These are phyloP conservation scores for Drosophila repletoides DNA, from an alignment of 1,140 invertebrate species.

Conservation along the genomic window DNA sequence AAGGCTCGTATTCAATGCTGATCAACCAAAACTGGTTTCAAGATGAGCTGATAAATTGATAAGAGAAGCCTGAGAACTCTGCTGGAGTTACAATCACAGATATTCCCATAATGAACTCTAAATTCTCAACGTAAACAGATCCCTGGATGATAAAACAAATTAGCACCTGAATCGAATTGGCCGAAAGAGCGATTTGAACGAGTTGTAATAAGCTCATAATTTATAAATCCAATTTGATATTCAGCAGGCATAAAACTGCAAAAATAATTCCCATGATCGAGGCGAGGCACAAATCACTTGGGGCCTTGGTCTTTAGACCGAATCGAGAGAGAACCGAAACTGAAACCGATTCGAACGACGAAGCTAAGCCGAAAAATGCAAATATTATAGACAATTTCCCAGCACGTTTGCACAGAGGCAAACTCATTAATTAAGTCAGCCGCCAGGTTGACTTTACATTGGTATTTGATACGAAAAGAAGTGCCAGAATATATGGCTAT, in stretches of 20 bases:
- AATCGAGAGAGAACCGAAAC: constrained; percentile 14
- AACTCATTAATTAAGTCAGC: constrained; percentile 64
- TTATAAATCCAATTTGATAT: constrained; percentile 73
- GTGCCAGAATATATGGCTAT: background rate
- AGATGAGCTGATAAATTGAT: background rate
- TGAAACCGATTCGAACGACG: too few species aligned
- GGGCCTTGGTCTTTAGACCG: background rate
- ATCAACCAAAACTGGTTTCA: constrained; percentile 32
- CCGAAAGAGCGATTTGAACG: constrained; percentile 31
- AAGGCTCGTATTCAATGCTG: background rate
- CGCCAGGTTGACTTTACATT: constrained; percentile 8
- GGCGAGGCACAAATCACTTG: constrained; percentile 52
- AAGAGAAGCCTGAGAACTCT: constrained; percentile 49
- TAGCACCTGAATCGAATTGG: constrained; percentile 43
- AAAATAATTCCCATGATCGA: constrained; percentile 73
- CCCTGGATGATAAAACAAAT: constrained; percentile 57
- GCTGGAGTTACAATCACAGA: constrained; percentile 19
- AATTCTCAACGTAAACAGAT: constrained; percentile 33
- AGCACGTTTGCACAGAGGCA: constrained; percentile 62
- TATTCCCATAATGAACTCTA: too few species aligned
- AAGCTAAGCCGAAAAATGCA: constrained; percentile 59
- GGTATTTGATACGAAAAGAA: constrained; percentile 43
- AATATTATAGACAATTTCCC: constrained; percentile 65
- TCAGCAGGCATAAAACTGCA: constrained; percentile 64
- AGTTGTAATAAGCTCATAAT: constrained; percentile 72